Conservation (phyloP, 1,140 invertebrate species). For the Mactra quadrangularis region DNA sequence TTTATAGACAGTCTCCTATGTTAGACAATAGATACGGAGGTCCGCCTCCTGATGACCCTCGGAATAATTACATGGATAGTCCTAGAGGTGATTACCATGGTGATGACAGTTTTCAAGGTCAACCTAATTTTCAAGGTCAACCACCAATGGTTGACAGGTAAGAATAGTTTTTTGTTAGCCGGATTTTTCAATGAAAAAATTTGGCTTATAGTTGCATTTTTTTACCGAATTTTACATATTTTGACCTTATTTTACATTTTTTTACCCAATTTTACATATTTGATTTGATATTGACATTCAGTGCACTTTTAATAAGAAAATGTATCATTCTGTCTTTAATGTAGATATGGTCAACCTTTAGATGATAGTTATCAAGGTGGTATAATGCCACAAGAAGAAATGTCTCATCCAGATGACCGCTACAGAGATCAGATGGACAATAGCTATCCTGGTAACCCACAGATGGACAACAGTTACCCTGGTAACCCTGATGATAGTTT, state of each 20-base stretch:
- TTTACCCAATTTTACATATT: too few relatives aligned
- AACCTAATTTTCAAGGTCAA: constrained; percentile 35
- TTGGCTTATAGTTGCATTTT: too few relatives aligned
- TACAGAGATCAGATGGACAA: constrained; percentile 54
- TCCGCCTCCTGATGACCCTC: constrained; percentile 22
- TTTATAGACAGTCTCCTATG: constrained; percentile 62
- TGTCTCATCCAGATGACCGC: constrained; percentile 18
- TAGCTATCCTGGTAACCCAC: constrained; percentile 52
- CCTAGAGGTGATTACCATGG: constrained; percentile 58
- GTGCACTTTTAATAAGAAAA: constrained; percentile 1
- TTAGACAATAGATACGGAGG: constrained; percentile 53
- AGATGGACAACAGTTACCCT: constrained; percentile 59
- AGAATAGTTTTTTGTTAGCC: neutral
- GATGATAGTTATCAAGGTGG: constrained; percentile 22
- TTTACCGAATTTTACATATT: too few relatives aligned
- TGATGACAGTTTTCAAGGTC: constrained; percentile 57
- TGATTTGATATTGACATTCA: neutral
- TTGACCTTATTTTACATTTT: too few relatives aligned
- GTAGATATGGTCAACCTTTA: constrained; percentile 47
- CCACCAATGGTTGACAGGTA: constrained; percentile 49
- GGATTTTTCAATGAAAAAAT: too few relatives aligned
- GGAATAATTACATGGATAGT: constrained; percentile 55
- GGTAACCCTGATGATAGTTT: constrained; percentile 24
- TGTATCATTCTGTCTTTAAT: neutral
- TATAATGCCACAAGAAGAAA: constrained; percentile 25